Evolutionary conservation across 2,113 vertebrate species (phyloP), one percentile per base, ranked within the genome.

Genomic region (Tor tambroides): DNA sequence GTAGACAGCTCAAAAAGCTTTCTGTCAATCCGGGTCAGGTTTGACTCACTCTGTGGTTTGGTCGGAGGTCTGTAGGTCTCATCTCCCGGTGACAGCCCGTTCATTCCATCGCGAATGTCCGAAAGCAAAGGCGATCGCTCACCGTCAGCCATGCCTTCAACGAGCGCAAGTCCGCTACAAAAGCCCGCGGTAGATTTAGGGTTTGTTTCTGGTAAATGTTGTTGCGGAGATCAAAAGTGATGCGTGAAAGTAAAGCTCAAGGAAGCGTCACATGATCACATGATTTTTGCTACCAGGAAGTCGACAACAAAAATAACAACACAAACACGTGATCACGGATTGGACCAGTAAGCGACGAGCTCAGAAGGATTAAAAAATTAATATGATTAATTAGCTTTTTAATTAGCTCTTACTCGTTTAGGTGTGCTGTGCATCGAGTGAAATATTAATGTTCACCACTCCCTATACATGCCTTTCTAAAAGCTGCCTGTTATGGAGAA

Each of bases 51-150:
- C 30, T 89, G 91, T 0, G 89, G 87, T 86, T 91, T 90, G 0
- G 77, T 35, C 41, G 26, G 84, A 35, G 80, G 83, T 84, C 91
- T 80, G 2, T 72, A 84, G 7, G 81, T 59, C 56, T 26, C 41
- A 61, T 77, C 85, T 0, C 77, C 90, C 21, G 90, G 80, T 83
- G 91, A 92, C 80, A 91, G 87, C 85, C 92, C 93, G 86, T 88
- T 92, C 51, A 88, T 59, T 23, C 87, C 92, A 83, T 94, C 92
- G 83, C 88, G 89, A 30, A 88, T 90, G 72, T 94, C 93, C 43
- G 92, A 88, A 63, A 95, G 90, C 32, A 95, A 91, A 86, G 94
- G 94, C 2, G 94, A 93, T 80, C 92, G 91, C 82, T 95, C 94
- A 69, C 88, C 92, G 90, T 94, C 93, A 85, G 91, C 91, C 94